Percentiles rank a stretch among this genome's conserved stretches.
Conservation (phyloP, 1,140 invertebrate genomes). For the Aphis craccivora region DNA sequence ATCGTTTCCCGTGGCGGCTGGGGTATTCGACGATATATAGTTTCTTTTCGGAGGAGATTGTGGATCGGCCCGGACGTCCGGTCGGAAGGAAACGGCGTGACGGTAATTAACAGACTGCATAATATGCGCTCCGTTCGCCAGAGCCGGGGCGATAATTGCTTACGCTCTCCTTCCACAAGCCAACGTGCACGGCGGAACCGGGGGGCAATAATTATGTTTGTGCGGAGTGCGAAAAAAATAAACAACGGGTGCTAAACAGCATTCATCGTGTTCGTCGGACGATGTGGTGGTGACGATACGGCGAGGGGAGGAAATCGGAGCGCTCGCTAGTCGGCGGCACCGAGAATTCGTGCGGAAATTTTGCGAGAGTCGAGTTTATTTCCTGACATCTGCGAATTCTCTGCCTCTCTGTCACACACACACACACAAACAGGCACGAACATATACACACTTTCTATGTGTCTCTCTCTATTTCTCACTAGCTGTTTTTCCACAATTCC, state of each 20-base stretch:
- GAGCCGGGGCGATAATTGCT: background rate
- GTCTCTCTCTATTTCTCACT: background rate
- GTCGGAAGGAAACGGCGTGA: constrained; percentile 7
- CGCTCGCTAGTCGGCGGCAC: background rate
- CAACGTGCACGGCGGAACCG: background rate
- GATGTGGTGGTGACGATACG: too few relatives aligned
- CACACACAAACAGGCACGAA: background rate
- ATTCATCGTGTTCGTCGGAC: too few relatives aligned
- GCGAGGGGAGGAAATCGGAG: background rate
- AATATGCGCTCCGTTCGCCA: background rate
- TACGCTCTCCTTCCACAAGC: background rate
- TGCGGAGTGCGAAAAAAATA: background rate
- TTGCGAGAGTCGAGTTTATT: constrained; percentile 14
- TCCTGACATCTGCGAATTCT: constrained; percentile 13
- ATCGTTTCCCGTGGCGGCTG: background rate
- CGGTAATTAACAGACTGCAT: constrained; percentile 15
- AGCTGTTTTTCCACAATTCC: background rate
- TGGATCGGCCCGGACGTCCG: background rate
- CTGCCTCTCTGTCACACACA: background rate
- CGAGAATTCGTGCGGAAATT: background rate
- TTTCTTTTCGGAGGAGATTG: constrained; percentile 13
- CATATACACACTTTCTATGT: background rate
- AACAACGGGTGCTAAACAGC: background rate
- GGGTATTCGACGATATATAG: background rate
- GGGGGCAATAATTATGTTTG: background rate